Conservation (phyloP, 2,797 vertebrate species). For the Prionace glauca region DNA sequence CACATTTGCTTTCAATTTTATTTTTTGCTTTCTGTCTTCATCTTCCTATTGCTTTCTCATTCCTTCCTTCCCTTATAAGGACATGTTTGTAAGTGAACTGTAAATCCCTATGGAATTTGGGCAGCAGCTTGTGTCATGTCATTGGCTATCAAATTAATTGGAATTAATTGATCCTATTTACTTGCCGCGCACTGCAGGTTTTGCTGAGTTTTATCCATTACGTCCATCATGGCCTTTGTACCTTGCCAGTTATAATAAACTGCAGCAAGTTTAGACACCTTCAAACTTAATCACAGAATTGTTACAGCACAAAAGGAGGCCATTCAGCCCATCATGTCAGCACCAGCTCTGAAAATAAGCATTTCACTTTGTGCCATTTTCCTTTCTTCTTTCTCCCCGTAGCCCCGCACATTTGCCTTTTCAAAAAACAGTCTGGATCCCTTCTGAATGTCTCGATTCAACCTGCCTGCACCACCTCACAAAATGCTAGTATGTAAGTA, state of each 20-base stretch:
- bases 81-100: not conserved
- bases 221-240: not conserved
- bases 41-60: not conserved
- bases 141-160: not conserved
- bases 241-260: not conserved
- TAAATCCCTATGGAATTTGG: not conserved
- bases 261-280: not conserved
- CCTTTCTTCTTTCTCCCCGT: too few relatives aligned
- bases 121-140: not conserved
- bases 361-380: too few relatives aligned
- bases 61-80: conserved; percentile 1
- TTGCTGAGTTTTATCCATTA: not conserved
- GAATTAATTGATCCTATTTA: not conserved
- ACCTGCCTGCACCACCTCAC: too few relatives aligned
- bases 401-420: too few relatives aligned
- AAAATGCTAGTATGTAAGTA: too few relatives aligned
- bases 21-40: not conserved
- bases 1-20: not conserved
- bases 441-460: too few relatives aligned
- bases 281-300: not conserved
- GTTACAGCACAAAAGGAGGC: too few relatives aligned
- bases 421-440: too few relatives aligned
- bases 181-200: not conserved
- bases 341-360: too few relatives aligned
- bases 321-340: too few relatives aligned